Percentiles rank a stretch among this genome's conserved stretches.
These are phyloP conservation scores for Ptychochromis oligacanthus DNA, from an alignment of 2,113 vertebrate species.

Conservation along the genomic window DNA sequence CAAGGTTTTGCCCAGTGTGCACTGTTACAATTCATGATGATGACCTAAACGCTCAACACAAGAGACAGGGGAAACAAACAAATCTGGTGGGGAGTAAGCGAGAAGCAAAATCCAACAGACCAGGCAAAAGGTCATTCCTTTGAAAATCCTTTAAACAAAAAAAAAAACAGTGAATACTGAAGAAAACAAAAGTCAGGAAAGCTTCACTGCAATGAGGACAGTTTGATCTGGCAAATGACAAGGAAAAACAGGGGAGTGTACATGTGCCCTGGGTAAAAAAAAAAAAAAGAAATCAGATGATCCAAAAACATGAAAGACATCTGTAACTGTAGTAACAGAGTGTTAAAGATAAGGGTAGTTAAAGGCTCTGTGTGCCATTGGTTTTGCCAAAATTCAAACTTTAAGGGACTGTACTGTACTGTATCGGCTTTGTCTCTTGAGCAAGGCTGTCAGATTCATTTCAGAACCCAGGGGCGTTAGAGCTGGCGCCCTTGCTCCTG, in stretches of 20 bases:
- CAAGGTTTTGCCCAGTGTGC: neutral
- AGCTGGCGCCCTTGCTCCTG: neutral
- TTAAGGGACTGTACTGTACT: neutral
- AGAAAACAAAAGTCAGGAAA: neutral
- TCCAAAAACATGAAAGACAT: neutral
- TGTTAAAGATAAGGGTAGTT: neutral
- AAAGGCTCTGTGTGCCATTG: too few species aligned
- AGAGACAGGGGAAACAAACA: neutral
- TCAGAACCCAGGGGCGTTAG: too few species aligned
- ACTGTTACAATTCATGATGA: too few species aligned
- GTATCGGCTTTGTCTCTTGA: neutral
- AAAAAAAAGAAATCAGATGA: neutral
- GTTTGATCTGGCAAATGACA: neutral
- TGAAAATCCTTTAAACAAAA: neutral
- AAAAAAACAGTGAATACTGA: neutral
- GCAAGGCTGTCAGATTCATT: neutral
- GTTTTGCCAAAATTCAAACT: neutral
- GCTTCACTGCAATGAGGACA: too few species aligned
- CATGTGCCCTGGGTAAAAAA: too few species aligned
- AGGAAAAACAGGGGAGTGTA: neutral
- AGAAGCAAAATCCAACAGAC: neutral
- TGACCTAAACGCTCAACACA: neutral
- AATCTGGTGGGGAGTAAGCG: neutral
- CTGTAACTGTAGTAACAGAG: accelerated
- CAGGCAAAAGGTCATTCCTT: neutral